Conservation (phyloP, 2,797 vertebrate genomes). For the Tapera naevia region DNA sequence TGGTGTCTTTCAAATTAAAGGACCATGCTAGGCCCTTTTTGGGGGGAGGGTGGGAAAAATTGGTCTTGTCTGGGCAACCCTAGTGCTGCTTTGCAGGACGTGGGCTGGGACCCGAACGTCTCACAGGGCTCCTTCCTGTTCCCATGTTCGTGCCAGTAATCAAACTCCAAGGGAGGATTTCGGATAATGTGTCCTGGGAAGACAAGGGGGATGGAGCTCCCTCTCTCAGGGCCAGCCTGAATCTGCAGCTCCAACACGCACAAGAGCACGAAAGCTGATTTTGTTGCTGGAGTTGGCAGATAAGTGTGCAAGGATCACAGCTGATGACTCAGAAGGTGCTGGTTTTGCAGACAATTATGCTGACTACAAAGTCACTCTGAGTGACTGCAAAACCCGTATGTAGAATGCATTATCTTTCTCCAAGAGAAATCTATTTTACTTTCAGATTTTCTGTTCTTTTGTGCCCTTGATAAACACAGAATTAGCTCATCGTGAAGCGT, state of each 20-base stretch:
- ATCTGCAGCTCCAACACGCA: not conserved
- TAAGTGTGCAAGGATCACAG: fast-evolving
- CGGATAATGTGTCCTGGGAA: not conserved
- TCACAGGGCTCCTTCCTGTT: slow-evolving; percentile 49
- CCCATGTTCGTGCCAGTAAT: slow-evolving; percentile 20
- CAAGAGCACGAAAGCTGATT: not conserved
- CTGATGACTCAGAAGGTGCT: not conserved
- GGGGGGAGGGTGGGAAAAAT: not conserved
- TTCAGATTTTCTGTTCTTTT: not conserved
- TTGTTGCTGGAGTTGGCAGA: not conserved
- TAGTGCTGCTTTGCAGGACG: not conserved
- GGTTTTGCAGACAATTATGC: not conserved
- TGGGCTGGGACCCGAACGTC: slow-evolving; percentile 30
- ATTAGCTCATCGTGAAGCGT: not conserved
- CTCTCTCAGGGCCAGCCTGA: not conserved
- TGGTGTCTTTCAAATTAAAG: not conserved
- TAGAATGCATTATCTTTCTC: fast-evolving
- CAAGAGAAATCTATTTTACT: not conserved
- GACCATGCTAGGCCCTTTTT: not conserved
- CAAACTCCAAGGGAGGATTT: not conserved
- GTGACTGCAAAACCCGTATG: fast-evolving
- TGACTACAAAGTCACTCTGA: not conserved
- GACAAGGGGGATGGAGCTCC: not conserved
- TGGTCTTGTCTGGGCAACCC: not conserved
- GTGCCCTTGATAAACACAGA: not conserved